Evolutionary conservation across 2,888 invertebrate genomes (phyloP), one percentile per base, ranked within the genome.

Genomic region (Mythimna loreyi): DNA sequence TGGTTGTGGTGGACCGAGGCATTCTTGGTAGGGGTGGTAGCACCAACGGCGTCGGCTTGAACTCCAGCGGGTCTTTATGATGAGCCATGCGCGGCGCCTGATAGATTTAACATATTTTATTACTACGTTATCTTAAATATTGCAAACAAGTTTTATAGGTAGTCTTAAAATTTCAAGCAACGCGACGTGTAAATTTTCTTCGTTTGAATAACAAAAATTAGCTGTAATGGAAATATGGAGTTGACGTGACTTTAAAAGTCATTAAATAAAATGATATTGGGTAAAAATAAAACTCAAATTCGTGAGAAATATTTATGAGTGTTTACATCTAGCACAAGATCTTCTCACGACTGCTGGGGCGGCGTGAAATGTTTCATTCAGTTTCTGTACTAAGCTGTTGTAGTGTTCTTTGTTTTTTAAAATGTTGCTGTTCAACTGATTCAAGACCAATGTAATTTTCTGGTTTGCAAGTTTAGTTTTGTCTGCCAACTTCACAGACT

Each of bases 321-420:
- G 69, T 70, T 66, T 85, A 77, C 91, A 91, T 74, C 81, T 83
- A 52, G 82, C 66, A 69, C 90, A 90, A 30, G 62, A 47, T 66
- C 59, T 61, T 25, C 28, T 49, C 9, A 13, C 45, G n/a, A 68
- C 78, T 19, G 80, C 78, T 19, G 80, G 87, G 21, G 66, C 84
- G 1, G 87, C 84, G 9, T 89, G 88, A 68, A 89, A 93, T 3
- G 72, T 88, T 75, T 6, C 84, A 47, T 80, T 90, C 90, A 93
- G 78, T 73, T 90, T 86, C 16, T 80, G 59, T 68, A 92, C 23
- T 5, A 92, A 58, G 9, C 76, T 61, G 58, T 86, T 80, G 70
- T 87, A 87, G 47, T 83, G 67, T 1, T 71, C 30, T 70, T 91
- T 88, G 67, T 88, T 81, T 71, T 85, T 86, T 57, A 92, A 25